Evolutionary conservation across 2,888 invertebrate genomes (phyloP), one percentile per base, ranked within the genome.

Genomic region (Drosophila glabriapex): DNA sequence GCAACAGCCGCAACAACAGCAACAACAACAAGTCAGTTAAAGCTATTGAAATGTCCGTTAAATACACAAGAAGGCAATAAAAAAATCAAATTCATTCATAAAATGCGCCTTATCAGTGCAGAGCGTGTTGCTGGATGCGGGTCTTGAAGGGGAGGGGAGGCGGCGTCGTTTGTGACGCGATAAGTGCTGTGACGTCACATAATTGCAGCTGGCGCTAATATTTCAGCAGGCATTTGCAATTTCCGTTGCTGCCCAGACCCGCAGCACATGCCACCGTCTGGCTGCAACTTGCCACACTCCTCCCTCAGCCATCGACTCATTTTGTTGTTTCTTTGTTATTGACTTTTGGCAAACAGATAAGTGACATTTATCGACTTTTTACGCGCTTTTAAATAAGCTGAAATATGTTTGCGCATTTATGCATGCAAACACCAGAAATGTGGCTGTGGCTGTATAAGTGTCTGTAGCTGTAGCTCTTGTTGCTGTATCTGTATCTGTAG

Each of bases 321-420:
- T 61, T 52, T 54, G 66, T 43, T 22, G 14, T 25, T 19, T 37
- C 10, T 31, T 53, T 16, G 6, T 22, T 22, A 70, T 89, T 85
- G 90, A 77, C 82, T 71, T 68, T 53, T 56, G 63, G 66, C 85
- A 91, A 87, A 87, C 91, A 89, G 90, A 87, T 90, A 87, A 88
- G 72, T 90, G 86, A 85, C 91, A 85, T 88, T 91, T 87, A 87
- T 90, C 91, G 90, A 90, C 83, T 90, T 90, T 89, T 90, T 87
- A 87, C 89, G 85, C 90, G 78, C 73, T 91, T 89, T 90, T 88
- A 77, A 91, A 85, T 85, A 85, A 88, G 82, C 85, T 90, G 85
- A 82, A 85, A 90, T 86, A 60, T 90, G 85, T 89, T 89, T 89
- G 81, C 80, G 49, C 67, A 76, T 84, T 90, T 82, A 83, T 79